Evolutionary conservation across 2,888 invertebrate genomes (phyloP), one percentile per base, ranked within the genome.

Genomic region (Carcina quercana): DNA sequence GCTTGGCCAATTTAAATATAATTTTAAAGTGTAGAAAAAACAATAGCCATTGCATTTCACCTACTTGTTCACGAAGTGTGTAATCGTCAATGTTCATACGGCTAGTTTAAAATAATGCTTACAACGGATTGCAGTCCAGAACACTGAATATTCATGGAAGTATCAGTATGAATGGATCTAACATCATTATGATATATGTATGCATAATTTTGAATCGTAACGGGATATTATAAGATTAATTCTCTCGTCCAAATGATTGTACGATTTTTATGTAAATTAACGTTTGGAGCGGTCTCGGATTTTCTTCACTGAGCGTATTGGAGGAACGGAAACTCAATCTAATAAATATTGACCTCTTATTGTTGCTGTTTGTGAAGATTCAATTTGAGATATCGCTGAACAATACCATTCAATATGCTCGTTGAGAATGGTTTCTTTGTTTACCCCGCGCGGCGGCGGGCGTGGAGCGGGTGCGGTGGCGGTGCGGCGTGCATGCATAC

Each of bases 301-400:
- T 24, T 30, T 30, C 5, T 15, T 15, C 17, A 10, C 6, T 30
- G 30, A 30, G 15, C 14, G 25, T 25, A 14, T 25, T 6, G 19
- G 8, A 8, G 11, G 26, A 12, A 25, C 11, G 7, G n/a, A 31
- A 20, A 25, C n/a, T 3, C 20, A 30, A 19, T 25, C 29, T 17
- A 27, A 30, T 34, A 37, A 30, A 35, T n/a, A 15, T 27, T 37
- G 30, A 37, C 36, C 38, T 43, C 36, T n/a, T 27, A 30, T 34
- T 32, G 30, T 34, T 20, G 37, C 27, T 30, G 34, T 37, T 25
- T 64, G 60, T 63, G 64, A 60, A 78, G 75, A 78, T 80, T 75
- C 66, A 72, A 75, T 76, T 75, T 66, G 78, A 79, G 76, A 76
- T 59, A 76, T 59, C 59, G 47, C 43, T 59, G 58, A 74, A 78